Base-by-base conservation (phyloP, 2,888 invertebrate genomes). In the Cantharis nigra region DNA sequence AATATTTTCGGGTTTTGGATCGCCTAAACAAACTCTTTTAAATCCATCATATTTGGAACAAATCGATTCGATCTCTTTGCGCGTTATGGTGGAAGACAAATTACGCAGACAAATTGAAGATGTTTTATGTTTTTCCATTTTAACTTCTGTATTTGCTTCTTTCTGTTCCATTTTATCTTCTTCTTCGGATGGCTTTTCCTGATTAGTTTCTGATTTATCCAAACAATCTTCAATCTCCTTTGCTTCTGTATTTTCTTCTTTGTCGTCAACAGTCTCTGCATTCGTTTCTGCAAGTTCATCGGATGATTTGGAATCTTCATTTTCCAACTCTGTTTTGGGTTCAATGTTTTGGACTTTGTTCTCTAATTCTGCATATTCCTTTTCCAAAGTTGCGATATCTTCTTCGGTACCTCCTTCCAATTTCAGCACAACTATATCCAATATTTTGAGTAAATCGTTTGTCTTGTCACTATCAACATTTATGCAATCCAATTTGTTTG, bases 31-130 rank as follows among this genome's bases (percentile, higher is more conserved):
- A 11, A 99, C 97, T 72, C 99, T 92, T 76, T 99, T 90, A 88
- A 97, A 99, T 0, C 99, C 99, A 26, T 95, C 95, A 85, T 96
- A 98, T 67, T 95, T 94, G n/a, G 82, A 79, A 72, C 84, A 84
- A 82, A 84, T 84, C 2, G 83, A 82, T 76, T 84, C 83, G 0
- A 84, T 81, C 90, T 99, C 99, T 70, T 96, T 95, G 85, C 97
- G 97, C 0, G 98, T 98, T 76, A 99, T 97, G 0, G 96, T 95
- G 0, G 99, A 98, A 0, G 98, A 97, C 76, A 99, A 91, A 88
- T 98, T 99, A 70, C 99, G 92, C 76, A 99, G 90, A 87, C 99
- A 99, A 83, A 99, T 98, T 1, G 98, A 98, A 26, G 97, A 96
- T 0, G 99, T 99, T 86, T 97, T 97, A 88, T 99, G 99, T 65